Evolutionary conservation across 2,888 invertebrate species (phyloP).

Genomic region (Drosophila neonasuta): DNA sequence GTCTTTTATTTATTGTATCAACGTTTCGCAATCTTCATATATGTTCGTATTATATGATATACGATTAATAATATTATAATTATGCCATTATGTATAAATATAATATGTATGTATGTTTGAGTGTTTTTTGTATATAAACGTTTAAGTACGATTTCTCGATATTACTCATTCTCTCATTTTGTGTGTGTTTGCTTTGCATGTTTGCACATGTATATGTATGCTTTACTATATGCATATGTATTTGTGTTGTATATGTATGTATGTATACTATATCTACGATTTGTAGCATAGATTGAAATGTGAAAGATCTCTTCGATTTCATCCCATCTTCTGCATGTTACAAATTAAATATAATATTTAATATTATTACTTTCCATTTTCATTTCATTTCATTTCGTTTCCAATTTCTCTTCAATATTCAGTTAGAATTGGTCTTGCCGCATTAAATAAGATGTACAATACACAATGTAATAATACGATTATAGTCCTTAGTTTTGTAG

Average conservation of each 20-base stretch:
- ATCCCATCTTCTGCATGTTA: slow-evolving; percentile 21
- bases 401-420: slow-evolving; percentile 3
- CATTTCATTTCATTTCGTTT: slow-evolving; percentile 1
- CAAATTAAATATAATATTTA: slow-evolving; percentile 25
- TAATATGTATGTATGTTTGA: slow-evolving; percentile 60
- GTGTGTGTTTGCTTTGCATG: slow-evolving; percentile 34
- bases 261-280: slow-evolving; percentile 40
- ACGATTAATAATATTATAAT: slow-evolving; percentile 52
- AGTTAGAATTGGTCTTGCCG: slow-evolving; percentile 63
- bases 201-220: slow-evolving; percentile 47
- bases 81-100: slow-evolving; percentile 71
- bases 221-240: slow-evolving; percentile 45
- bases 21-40: slow-evolving; percentile 73
- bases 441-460: slow-evolving; percentile 53
- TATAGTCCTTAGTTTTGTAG: slow-evolving; percentile 80
- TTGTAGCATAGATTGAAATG: slow-evolving; percentile 56
- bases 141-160: slow-evolving; percentile 53
- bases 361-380: slow-evolving; percentile 17
- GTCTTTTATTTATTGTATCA: slow-evolving; percentile 69
- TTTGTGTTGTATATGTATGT: slow-evolving; percentile 35
- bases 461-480: slow-evolving; percentile 62
- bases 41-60: slow-evolving; percentile 59
- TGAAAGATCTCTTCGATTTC: slow-evolving; percentile 47
- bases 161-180: slow-evolving; percentile 28
- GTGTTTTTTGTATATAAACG: slow-evolving; percentile 63